These are phyloP conservation scores for Sarcoramphus papa DNA, from an alignment of 2,797 vertebrate species.

Conservation along the genomic window DNA sequence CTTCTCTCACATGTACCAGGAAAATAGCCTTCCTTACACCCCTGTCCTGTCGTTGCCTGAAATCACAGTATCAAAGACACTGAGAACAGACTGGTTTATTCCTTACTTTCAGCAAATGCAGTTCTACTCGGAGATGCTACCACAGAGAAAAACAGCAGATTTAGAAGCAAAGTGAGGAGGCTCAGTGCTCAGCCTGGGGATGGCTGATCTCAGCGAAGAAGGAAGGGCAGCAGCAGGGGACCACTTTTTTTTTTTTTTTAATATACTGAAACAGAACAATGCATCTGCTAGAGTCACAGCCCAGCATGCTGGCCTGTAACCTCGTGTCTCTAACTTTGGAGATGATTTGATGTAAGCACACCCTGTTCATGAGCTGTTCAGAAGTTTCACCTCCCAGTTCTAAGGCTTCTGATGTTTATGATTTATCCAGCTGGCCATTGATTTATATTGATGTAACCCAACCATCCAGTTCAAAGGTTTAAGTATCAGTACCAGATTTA, in stretches of 20 bases:
- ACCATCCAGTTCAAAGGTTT: neutral
- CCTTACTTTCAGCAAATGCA: neutral
- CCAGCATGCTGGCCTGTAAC: neutral
- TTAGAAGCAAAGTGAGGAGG: neutral
- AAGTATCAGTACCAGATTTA: neutral
- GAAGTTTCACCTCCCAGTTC: neutral
- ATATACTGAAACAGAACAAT: fast-evolving
- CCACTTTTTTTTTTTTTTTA: too few species aligned
- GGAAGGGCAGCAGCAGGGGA: neutral
- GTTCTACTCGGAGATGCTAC: neutral
- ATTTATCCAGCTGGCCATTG: neutral
- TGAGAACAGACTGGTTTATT: neutral
- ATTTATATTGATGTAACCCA: neutral
- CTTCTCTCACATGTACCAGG: neutral
- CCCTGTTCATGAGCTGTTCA: neutral
- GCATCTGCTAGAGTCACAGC: neutral
- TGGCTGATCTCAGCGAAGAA: neutral
- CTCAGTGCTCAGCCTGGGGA: neutral
- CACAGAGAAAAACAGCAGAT: neutral
- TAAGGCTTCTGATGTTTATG: neutral
- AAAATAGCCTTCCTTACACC: neutral
- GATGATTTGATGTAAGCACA: neutral
- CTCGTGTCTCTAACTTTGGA: fast-evolving
- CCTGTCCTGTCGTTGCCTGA: neutral
- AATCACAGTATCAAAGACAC: fast-evolving